phyloP scores from a whole-genome alignment of 2,113 vertebrate species.

The Anhinga rufa region DNA sequence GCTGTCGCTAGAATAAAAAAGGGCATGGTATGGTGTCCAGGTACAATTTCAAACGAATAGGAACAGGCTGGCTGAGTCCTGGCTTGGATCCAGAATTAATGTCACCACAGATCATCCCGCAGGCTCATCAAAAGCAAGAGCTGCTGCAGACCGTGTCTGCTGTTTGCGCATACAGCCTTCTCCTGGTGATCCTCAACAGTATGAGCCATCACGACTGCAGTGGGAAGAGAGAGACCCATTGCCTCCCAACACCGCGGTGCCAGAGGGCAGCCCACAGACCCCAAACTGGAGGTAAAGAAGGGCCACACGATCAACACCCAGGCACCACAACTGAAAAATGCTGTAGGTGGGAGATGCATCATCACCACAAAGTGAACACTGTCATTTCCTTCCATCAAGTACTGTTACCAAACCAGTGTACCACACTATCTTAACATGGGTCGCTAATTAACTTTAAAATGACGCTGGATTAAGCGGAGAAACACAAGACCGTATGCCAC shows the following conservation, averaged over 20 bases:
- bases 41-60: not conserved
- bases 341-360: not conserved
- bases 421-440: not conserved
- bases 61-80: not conserved
- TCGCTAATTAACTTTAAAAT: not conserved
- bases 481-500: not conserved
- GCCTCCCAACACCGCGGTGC: accelerated
- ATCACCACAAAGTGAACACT: not conserved
- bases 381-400: not conserved
- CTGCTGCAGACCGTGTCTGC: not conserved
- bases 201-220: not conserved
- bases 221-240: not conserved
- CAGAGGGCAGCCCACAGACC: not conserved
- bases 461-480: not conserved
- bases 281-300: not conserved
- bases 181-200: not conserved
- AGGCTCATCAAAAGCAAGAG: not conserved
- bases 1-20: not conserved
- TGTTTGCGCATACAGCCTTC: not conserved
- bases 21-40: not conserved
- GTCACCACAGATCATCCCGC: accelerated
- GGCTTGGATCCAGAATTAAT: not conserved
- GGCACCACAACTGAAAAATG: accelerated
- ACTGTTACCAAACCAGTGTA: not conserved
- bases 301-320: not conserved